Evolutionary conservation across 2,113 vertebrate species (phyloP).

Genomic region (Callionymus lyra): DNA sequence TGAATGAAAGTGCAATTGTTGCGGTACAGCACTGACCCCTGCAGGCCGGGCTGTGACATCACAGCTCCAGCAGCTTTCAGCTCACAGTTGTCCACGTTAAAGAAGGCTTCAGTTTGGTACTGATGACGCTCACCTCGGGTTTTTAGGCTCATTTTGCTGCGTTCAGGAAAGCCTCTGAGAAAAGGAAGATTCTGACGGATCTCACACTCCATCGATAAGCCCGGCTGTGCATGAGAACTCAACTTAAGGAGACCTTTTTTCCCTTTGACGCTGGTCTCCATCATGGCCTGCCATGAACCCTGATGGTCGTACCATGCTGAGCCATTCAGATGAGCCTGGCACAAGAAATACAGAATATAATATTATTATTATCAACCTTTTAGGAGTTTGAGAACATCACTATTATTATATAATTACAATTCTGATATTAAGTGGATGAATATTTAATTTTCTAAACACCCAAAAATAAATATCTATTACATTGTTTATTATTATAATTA

Average conservation of each 20-base stretch:
- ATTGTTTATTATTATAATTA: too few relatives aligned
- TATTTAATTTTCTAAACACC: too few relatives aligned
- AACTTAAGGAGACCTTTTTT: slow-evolving; percentile 47
- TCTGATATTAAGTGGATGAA: too few relatives aligned
- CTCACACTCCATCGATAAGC: slow-evolving; percentile 46
- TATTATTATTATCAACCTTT: too few relatives aligned
- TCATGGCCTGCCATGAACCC: slow-evolving; percentile 35
- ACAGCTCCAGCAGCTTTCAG: slow-evolving; percentile 53
- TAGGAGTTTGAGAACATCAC: too few relatives aligned
- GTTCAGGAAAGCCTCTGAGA: slow-evolving; percentile 43
- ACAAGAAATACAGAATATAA: neutral
- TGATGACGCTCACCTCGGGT: slow-evolving; percentile 22
- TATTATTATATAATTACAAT: too few relatives aligned
- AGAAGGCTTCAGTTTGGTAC: slow-evolving; percentile 27
- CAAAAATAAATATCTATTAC: too few relatives aligned
- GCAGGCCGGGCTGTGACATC: slow-evolving; percentile 50
- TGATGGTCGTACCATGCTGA: slow-evolving; percentile 49
- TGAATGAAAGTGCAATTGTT: slow-evolving; percentile 67
- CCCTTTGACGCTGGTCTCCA: slow-evolving; percentile 35
- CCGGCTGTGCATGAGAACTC: slow-evolving; percentile 41
- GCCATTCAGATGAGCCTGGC: slow-evolving; percentile 49
- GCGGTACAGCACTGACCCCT: slow-evolving; percentile 58
- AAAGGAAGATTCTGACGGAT: slow-evolving; percentile 56
- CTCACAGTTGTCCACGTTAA: slow-evolving; percentile 54
- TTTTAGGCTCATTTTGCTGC: slow-evolving; percentile 49